Percentiles rank a stretch among this genome's conserved stretches.
phyloP scores from a whole-genome alignment of 2,797 vertebrate genomes.

The Characodon lateralis region DNA sequence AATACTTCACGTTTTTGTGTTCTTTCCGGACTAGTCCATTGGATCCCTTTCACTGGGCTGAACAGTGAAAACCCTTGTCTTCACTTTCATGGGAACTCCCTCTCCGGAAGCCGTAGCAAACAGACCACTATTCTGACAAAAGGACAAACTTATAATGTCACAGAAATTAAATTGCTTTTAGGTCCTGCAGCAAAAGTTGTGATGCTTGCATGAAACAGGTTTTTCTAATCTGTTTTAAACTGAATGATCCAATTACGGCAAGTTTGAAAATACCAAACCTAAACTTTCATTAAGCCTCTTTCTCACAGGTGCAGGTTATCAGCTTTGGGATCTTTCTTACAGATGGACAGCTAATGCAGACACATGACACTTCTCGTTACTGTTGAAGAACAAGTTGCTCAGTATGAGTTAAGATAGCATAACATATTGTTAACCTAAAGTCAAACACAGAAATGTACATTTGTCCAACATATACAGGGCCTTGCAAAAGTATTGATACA shows the following conservation, averaged over 20 bases:
- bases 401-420: neutral
- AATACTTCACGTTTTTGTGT: constrained; percentile 61
- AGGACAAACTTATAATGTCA: constrained; percentile 20
- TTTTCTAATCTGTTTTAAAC: neutral
- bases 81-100: constrained; percentile 78
- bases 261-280: neutral
- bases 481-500: neutral
- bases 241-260: neutral
- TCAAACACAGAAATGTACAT: neutral
- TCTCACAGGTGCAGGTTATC: constrained; percentile 52
- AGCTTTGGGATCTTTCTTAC: constrained; percentile 27
- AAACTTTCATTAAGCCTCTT: neutral
- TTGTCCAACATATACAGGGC: too few relatives aligned
- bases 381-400: constrained; percentile 21
- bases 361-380: constrained; percentile 39
- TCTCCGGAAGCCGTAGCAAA: constrained; percentile 43
- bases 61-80: constrained; percentile 73
- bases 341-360: constrained; percentile 15
- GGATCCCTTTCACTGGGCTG: constrained; percentile 68
- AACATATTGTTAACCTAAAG: neutral
- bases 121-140: constrained; percentile 29
- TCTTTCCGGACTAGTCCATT: constrained; percentile 49
- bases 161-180: constrained; percentile 7
- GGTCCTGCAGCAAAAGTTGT: neutral
- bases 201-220: neutral